A percentile compares a stretch with the other conserved stretches of the same genome.
Evolutionary conservation across 2,113 vertebrate species (phyloP).

Genomic region (Oreochromis tanganicae): DNA sequence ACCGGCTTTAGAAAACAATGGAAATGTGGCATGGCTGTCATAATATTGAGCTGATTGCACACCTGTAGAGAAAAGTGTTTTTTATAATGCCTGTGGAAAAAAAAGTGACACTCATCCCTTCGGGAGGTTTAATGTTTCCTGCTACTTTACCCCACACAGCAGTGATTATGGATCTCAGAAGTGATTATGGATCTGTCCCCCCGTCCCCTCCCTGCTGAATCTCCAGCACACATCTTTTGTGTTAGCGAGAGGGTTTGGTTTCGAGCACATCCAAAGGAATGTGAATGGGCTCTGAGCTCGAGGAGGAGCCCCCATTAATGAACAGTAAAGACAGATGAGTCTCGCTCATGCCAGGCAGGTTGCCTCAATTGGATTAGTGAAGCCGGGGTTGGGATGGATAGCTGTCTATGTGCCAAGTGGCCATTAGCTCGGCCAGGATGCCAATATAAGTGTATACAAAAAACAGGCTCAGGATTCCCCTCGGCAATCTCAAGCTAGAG

Average conservation of each 20-base stretch:
- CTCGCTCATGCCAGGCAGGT: conserved; percentile 64
- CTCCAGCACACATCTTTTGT: background rate
- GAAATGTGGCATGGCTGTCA: background rate
- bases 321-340: conserved; percentile 70
- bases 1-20: background rate
- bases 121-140: conserved; percentile 25
- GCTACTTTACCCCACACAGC: conserved; percentile 17
- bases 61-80: background rate
- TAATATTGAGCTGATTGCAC: background rate
- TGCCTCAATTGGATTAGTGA: conserved; percentile 65
- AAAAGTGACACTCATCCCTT: conserved; percentile 5
- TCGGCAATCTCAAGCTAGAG: background rate
- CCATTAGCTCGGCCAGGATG: conserved; percentile 50
- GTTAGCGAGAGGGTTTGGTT: conserved; percentile 1
- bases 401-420: conserved; percentile 68
- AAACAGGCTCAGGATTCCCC: conserved; percentile 54
- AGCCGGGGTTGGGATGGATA: conserved; percentile 59
- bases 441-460: conserved; percentile 41
- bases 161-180: conserved; percentile 32
- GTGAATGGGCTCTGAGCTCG: conserved; percentile 25
- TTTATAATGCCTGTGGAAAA: rapidly evolving
- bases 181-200: conserved; percentile 22
- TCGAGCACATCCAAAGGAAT: conserved; percentile 37
- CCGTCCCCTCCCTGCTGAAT: background rate
- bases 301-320: conserved; percentile 61